Percentiles rank a stretch among this genome's conserved stretches.
phyloP scores from a whole-genome alignment of 2,888 invertebrate genomes.

The Chloroclystis v-ata region DNA sequence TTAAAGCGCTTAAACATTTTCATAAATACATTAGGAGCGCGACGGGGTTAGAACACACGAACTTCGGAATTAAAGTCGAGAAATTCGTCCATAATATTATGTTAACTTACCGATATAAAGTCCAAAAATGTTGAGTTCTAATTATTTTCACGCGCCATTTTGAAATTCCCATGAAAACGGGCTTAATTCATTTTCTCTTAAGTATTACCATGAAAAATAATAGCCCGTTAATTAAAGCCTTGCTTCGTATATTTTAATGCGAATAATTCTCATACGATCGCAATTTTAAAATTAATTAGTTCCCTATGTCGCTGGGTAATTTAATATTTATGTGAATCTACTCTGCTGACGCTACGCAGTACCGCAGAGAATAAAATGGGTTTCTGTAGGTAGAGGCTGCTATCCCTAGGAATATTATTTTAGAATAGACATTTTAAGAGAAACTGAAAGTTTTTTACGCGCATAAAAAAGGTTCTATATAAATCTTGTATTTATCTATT shows the following conservation, averaged over 20 bases:
- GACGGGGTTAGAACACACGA: too few relatives aligned
- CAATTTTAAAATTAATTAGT: slow-evolving; percentile 51
- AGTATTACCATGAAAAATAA: slow-evolving; percentile 17
- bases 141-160: background rate
- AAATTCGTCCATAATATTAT: too few relatives aligned
- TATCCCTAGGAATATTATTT: too few relatives aligned
- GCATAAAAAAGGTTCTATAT: too few relatives aligned
- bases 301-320: slow-evolving; percentile 43
- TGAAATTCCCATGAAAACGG: background rate
- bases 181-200: slow-evolving; percentile 4
- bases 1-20: too few relatives aligned
- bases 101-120: too few relatives aligned
- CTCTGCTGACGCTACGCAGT: slow-evolving; percentile 34
- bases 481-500: too few relatives aligned
- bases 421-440: too few relatives aligned
- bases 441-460: too few relatives aligned
- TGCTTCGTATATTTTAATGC: slow-evolving; percentile 20
- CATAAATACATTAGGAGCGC: too few relatives aligned
- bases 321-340: slow-evolving; percentile 48
- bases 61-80: too few relatives aligned
- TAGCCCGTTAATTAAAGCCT: slow-evolving; percentile 17
- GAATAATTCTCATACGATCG: slow-evolving; percentile 33
- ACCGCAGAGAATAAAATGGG: slow-evolving; percentile 17
- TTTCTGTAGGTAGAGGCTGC: background rate
- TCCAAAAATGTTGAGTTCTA: too few relatives aligned